phyloP scores from a whole-genome alignment of 2,888 invertebrate genomes.

The Diaphora mendica region DNA sequence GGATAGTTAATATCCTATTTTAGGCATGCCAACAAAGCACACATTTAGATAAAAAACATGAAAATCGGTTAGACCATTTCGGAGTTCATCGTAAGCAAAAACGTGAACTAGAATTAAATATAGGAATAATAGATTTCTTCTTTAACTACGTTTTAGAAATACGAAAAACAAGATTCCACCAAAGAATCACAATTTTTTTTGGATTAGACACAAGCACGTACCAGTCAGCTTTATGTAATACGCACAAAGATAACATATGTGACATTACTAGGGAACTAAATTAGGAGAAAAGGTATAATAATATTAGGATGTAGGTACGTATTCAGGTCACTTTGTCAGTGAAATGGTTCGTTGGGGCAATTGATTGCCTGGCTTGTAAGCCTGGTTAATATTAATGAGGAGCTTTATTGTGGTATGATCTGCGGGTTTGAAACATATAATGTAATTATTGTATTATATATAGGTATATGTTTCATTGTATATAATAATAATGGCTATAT shows the following conservation, averaged over 20 bases:
- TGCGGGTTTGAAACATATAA: conserved; percentile 6
- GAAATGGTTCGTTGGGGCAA: conserved; percentile 29
- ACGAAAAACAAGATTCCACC: conserved; percentile 5
- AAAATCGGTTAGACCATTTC: too few species aligned
- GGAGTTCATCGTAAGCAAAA: too few species aligned
- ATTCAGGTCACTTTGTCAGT: conserved; percentile 41
- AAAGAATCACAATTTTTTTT: conserved; percentile 6
- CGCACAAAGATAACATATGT: conserved; percentile 30
- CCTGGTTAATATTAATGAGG: conserved; percentile 46
- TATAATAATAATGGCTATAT: too few species aligned
- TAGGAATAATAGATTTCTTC: not conserved
- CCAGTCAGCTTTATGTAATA: conserved; percentile 22
- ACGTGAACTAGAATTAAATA: too few species aligned
- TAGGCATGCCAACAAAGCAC: too few species aligned
- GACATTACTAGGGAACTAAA: conserved; percentile 32
- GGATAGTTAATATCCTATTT: too few species aligned
- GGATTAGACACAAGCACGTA: conserved; percentile 22
- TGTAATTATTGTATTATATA: conserved; percentile 2
- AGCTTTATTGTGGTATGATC: conserved; percentile 19
- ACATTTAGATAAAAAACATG: too few species aligned
- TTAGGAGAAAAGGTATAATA: conserved; percentile 8
- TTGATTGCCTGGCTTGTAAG: conserved; percentile 41
- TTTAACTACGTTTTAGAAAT: not conserved
- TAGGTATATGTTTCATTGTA: not conserved
- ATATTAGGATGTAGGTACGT: conserved; percentile 26